Evolutionary conservation across 2,888 invertebrate species (phyloP).

Genomic region (Andrena bicolor): DNA sequence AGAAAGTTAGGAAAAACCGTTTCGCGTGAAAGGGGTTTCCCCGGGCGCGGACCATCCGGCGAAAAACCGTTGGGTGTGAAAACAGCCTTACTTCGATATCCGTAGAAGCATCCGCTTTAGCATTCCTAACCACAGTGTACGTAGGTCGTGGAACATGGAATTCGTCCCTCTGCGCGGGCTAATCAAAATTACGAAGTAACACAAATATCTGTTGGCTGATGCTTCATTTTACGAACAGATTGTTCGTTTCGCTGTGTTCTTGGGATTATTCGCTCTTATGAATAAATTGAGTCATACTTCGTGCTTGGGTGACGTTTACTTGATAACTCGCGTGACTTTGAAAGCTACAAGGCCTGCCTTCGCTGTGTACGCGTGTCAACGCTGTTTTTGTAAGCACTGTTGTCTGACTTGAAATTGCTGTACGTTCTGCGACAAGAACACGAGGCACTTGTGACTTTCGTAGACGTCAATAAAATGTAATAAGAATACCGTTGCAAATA

Average conservation of each 20-base stretch:
- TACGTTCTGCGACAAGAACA: neutral
- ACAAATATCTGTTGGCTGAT: neutral
- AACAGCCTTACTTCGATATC: constrained; percentile 17
- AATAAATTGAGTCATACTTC: constrained; percentile 11
- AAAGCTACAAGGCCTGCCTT: neutral
- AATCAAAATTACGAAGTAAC: neutral
- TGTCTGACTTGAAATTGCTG: neutral
- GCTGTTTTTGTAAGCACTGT: neutral
- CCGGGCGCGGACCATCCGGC: neutral
- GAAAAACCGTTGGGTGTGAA: no score
- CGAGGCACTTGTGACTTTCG: neutral
- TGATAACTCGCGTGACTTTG: neutral
- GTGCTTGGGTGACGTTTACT: neutral
- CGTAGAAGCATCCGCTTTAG: constrained; percentile 21
- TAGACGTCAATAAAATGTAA: neutral
- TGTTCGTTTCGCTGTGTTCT: neutral
- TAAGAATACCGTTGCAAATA: neutral
- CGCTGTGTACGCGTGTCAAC: neutral
- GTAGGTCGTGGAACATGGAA: no score
- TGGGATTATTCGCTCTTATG: neutral
- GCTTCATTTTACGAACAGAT: no score
- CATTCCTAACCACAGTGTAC: constrained; percentile 21
- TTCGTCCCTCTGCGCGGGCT: neutral
- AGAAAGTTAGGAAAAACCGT: neutral
- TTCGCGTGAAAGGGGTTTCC: neutral